A percentile compares a stretch with the other conserved stretches of the same genome.
Conservation (phyloP, 1,140 invertebrate species). For the Leptinotarsa texana region DNA sequence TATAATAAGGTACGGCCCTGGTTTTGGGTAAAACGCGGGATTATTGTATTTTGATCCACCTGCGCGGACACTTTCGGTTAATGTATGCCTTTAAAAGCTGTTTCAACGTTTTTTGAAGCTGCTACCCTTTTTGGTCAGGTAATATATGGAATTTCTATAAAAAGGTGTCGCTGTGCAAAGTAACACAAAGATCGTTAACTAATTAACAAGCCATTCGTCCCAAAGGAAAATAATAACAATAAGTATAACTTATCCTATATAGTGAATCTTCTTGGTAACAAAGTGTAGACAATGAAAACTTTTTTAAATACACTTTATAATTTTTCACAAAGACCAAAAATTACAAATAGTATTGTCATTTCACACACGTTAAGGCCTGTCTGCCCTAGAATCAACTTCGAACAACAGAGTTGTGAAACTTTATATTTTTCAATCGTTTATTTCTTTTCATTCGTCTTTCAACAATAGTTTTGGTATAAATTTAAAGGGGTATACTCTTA, state of each 20-base stretch:
- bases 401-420: no score
- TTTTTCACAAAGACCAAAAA: no score
- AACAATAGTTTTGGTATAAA: no score
- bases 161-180: neutral
- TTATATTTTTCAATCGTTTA: no score
- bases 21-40: slow-evolving; percentile 21
- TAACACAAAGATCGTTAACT: neutral
- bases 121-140: neutral
- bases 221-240: neutral
- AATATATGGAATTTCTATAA: slow-evolving; percentile 20
- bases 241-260: neutral
- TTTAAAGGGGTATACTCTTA: no score
- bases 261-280: neutral
- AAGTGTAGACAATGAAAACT: neutral
- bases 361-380: no score
- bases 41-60: slow-evolving; percentile 14
- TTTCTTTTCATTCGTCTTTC: no score
- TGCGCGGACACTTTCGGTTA: slow-evolving; percentile 23
- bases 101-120: slow-evolving; percentile 24
- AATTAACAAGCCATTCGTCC: neutral
- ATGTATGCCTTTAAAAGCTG: slow-evolving; percentile 17
- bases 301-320: neutral
- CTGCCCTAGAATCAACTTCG: no score
- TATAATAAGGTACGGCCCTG: slow-evolving; percentile 4
- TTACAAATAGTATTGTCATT: no score